Evolutionary conservation across 1,140 invertebrate species (phyloP).

Genomic region (Ctenoplectra terminalis): DNA sequence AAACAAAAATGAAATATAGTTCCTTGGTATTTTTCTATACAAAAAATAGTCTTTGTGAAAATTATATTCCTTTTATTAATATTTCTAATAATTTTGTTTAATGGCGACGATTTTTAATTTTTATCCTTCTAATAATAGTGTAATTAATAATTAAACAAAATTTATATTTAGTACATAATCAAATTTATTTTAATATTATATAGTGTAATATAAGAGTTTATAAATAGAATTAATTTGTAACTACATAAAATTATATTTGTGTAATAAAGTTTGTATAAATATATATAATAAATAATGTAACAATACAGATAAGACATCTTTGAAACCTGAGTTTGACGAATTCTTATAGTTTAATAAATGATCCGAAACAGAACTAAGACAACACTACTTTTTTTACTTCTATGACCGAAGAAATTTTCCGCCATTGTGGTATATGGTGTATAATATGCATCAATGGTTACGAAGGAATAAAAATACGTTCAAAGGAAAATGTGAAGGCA

Average conservation of each 20-base stretch:
- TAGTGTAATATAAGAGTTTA: too few species aligned
- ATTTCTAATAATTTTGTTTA: too few species aligned
- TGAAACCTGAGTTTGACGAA: neutral
- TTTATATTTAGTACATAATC: too few species aligned
- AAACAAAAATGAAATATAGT: conserved; percentile 12
- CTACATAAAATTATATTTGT: conserved; percentile 2
- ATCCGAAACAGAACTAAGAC: neutral
- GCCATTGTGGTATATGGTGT: conserved; percentile 41
- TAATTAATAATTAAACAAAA: too few species aligned
- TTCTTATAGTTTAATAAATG: conserved; percentile 7
- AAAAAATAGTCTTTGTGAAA: neutral
- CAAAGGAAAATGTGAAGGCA: conserved; percentile 36
- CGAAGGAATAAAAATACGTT: conserved; percentile 13
- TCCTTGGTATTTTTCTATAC: neutral
- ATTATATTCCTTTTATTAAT: neutral
- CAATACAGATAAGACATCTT: neutral
- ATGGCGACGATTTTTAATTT: too few species aligned
- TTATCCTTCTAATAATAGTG: too few species aligned
- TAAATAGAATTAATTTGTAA: neutral
- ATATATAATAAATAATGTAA: neutral
- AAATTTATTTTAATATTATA: too few species aligned
- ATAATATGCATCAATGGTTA: conserved; percentile 28
- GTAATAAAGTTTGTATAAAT: neutral
- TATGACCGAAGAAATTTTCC: conserved; percentile 33
- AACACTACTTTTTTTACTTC: conserved; percentile 30